Conservation (phyloP, 2,797 vertebrate species). For the Sebastes kiyomatsui region DNA sequence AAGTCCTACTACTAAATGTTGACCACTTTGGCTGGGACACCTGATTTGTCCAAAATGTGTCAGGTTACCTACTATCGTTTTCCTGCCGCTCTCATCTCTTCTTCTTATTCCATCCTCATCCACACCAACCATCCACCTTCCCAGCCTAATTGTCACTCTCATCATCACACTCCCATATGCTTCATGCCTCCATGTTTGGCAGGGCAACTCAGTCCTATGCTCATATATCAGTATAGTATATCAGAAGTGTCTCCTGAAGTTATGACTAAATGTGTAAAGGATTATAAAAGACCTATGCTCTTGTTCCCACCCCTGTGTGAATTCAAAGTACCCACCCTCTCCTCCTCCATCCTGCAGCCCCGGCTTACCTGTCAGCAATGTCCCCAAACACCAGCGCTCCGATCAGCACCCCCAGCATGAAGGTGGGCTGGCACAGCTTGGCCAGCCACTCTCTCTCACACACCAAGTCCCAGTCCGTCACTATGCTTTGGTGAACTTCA, state of each 20-base stretch:
- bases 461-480: constrained; percentile 92
- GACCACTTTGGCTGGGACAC: background rate
- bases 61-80: background rate
- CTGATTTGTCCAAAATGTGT: background rate
- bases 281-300: background rate
- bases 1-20: background rate
- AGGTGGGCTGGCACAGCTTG: constrained; percentile 90
- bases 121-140: background rate
- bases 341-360: background rate
- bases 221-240: no score
- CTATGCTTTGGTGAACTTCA: constrained; percentile 87
- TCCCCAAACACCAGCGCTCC: constrained; percentile 93
- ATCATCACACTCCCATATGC: background rate
- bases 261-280: background rate
- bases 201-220: background rate
- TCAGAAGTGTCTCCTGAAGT: background rate
- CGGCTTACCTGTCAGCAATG: constrained; percentile 90
- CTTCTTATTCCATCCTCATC: background rate
- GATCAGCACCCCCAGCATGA: constrained; percentile 93
- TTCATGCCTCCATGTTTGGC: background rate
- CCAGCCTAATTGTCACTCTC: background rate
- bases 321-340: background rate
- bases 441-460: constrained; percentile 91
- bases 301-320: background rate
- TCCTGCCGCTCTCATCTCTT: background rate